Evolutionary conservation across 2,797 vertebrate species (phyloP).

Genomic region (Falco peregrinus): DNA sequence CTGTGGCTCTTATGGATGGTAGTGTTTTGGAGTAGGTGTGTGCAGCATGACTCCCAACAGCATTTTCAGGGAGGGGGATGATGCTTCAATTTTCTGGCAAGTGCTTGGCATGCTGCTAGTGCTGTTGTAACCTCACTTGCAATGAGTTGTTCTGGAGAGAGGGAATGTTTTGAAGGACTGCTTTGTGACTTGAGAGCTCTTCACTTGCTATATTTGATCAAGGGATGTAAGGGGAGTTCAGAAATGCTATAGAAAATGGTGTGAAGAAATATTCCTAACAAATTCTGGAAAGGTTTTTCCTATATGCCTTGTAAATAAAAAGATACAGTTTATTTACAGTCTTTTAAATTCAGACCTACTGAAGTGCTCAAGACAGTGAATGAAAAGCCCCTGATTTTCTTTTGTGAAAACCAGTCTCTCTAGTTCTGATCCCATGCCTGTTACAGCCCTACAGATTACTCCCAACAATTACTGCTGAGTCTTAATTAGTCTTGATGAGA

Average conservation of each 20-base stretch:
- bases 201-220: background rate
- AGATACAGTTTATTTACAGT: background rate
- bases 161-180: background rate
- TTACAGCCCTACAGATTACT: background rate
- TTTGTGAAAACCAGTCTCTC: background rate
- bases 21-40: background rate
- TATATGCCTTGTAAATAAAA: background rate
- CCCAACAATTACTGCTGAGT: background rate
- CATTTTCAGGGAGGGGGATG: background rate
- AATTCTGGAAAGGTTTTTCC: background rate
- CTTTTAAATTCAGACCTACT: background rate
- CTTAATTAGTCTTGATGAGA: background rate
- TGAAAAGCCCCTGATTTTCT: background rate
- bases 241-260: background rate
- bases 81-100: background rate
- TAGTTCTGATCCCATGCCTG: background rate
- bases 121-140: background rate
- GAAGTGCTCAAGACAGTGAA: background rate
- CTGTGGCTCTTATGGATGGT: background rate
- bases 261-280: background rate
- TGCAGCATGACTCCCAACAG: background rate
- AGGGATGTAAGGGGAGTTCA: background rate
- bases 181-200: background rate
- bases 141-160: background rate
- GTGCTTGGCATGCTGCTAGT: background rate